Evolutionary conservation across 2,888 invertebrate species (phyloP).

Genomic region (Agriopis leucophaearia): DNA sequence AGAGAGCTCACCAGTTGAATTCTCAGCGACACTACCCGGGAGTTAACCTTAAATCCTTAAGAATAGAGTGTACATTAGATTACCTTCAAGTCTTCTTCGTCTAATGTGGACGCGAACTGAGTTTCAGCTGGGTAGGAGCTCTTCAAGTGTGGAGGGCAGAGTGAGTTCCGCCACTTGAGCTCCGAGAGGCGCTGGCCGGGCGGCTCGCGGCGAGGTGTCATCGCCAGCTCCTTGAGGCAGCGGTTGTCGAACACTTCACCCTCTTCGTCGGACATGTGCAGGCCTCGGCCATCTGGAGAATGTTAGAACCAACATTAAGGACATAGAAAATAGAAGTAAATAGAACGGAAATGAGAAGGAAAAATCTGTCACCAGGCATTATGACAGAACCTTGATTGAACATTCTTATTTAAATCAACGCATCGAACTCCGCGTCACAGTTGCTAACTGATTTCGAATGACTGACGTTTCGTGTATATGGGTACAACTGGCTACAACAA

Average conservation of each 20-base stretch:
- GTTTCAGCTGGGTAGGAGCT: slow-evolving; percentile 94
- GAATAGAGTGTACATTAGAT: not conserved
- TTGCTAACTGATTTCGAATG: too few species aligned
- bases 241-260: slow-evolving; percentile 94
- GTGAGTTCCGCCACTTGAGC: slow-evolving; percentile 92
- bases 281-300: slow-evolving; percentile 72
- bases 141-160: slow-evolving; percentile 94
- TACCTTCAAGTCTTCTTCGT: slow-evolving; percentile 80
- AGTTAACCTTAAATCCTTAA: not conserved
- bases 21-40: not conserved
- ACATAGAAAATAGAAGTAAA: too few species aligned
- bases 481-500: too few species aligned
- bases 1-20: not conserved
- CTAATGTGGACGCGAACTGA: slow-evolving; percentile 87
- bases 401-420: too few species aligned
- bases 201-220: slow-evolving; percentile 79
- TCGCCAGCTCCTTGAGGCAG: slow-evolving; percentile 89
- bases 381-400: too few species aligned
- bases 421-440: too few species aligned
- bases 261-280: slow-evolving; percentile 94
- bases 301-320: too few species aligned
- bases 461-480: too few species aligned
- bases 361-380: too few species aligned
- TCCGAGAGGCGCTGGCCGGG: slow-evolving; percentile 85
- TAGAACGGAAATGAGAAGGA: too few species aligned